A percentile compares a stretch with the other conserved stretches of the same genome.
These are phyloP conservation scores for Cladopsammia gracilis DNA, from an alignment of 64 coral and sea anemone species.

Conservation along the genomic window DNA sequence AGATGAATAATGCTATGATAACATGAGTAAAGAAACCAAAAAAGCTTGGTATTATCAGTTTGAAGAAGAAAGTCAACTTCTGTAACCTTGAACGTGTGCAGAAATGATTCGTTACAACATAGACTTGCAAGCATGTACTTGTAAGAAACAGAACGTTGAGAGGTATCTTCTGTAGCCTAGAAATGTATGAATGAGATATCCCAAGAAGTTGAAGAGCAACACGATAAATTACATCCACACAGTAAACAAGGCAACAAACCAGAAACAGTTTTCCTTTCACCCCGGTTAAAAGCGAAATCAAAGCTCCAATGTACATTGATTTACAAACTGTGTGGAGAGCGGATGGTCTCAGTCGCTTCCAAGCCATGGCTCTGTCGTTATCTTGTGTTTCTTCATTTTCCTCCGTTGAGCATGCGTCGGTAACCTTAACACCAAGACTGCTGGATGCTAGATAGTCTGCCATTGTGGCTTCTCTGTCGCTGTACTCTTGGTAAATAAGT, in stretches of 20 bases:
- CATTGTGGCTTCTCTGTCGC: background rate
- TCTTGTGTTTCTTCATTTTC: conserved; percentile 9
- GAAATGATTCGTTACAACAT: background rate
- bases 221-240: background rate
- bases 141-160: background rate
- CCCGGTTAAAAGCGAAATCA: background rate
- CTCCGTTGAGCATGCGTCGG: background rate
- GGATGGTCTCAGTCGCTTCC: conserved; percentile 6
- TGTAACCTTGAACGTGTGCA: too few species aligned
- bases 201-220: background rate
- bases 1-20: background rate
- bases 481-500: conserved; percentile 21
- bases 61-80: background rate
- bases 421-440: background rate
- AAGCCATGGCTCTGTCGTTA: conserved; percentile 2
- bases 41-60: background rate
- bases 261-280: background rate
- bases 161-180: background rate
- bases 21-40: too few species aligned
- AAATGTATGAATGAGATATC: background rate
- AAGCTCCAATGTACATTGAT: background rate
- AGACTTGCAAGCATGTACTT: background rate
- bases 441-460: background rate
- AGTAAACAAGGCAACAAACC: background rate
- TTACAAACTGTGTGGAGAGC: background rate